Evolutionary conservation across 2,888 invertebrate genomes (phyloP).

Genomic region (Luperina testacea): DNA sequence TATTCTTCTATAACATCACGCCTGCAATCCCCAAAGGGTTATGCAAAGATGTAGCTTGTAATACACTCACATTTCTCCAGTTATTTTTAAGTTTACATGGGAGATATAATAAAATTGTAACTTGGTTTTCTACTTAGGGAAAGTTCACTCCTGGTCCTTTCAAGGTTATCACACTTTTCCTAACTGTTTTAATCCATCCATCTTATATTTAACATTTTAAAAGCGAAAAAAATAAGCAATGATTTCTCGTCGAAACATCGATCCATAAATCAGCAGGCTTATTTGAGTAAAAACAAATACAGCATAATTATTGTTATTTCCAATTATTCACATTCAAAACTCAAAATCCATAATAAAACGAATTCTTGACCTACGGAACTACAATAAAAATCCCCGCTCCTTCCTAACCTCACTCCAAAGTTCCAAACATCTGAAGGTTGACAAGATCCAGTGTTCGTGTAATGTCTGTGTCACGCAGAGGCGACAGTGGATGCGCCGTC

Average conservation of each 20-base stretch:
- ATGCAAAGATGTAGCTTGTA: background rate
- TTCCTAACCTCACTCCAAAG: background rate
- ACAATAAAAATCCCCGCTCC: background rate
- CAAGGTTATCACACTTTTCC: background rate
- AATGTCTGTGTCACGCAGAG: slow-evolving; percentile 63
- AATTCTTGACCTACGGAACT: slow-evolving; percentile 53
- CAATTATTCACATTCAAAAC: background rate
- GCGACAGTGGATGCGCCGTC: slow-evolving; percentile 41
- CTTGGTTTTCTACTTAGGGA: background rate
- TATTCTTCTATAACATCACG: background rate
- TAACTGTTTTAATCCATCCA: background rate
- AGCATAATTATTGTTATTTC: too few species aligned
- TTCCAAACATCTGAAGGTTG: slow-evolving; percentile 48
- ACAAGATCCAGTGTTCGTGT: slow-evolving; percentile 59
- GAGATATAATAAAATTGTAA: background rate
- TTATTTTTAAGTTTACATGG: too few species aligned
- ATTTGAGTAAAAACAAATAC: background rate
- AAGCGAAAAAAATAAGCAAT: background rate
- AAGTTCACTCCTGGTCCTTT: background rate
- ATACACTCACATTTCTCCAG: too few species aligned
- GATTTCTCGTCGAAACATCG: background rate
- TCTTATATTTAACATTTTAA: background rate
- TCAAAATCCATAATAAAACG: background rate
- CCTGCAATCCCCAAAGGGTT: background rate
- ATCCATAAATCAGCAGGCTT: background rate